Conservation (phyloP, 1,140 invertebrate species). For the Diabrotica virgifera region DNA sequence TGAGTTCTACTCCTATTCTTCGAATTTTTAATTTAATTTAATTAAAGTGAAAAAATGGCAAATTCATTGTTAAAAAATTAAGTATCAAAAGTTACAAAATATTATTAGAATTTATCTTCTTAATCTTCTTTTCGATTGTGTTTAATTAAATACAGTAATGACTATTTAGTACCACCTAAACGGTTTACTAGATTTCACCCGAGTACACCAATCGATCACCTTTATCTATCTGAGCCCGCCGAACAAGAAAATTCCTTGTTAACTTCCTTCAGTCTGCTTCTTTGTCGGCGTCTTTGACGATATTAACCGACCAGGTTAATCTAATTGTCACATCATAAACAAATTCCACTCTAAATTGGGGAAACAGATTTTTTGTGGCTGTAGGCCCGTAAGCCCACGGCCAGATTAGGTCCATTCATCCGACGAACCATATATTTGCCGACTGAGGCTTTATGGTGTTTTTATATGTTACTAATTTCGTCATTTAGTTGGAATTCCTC, state of each 20-base stretch:
- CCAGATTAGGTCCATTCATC: constrained; percentile 13
- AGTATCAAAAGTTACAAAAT: too few relatives aligned
- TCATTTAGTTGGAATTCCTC: constrained; percentile 16
- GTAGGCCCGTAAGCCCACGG: not conserved
- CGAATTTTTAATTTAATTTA: too few relatives aligned
- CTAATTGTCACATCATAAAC: constrained; percentile 45
- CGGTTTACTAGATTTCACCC: too few relatives aligned
- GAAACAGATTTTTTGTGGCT: constrained; percentile 28
- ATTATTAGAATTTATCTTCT: too few relatives aligned
- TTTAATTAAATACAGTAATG: too few relatives aligned
- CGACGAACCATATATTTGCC: constrained; percentile 20
- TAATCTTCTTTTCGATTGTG: too few relatives aligned
- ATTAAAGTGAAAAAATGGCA: too few relatives aligned
- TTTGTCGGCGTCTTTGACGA: constrained; percentile 36
- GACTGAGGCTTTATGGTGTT: constrained; percentile 9
- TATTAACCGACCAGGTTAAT: constrained; percentile 32
- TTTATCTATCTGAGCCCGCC: not conserved
- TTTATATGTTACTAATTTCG: constrained; percentile 18
- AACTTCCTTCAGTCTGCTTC: constrained; percentile 28
- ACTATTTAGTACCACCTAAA: too few relatives aligned
- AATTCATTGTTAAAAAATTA: too few relatives aligned
- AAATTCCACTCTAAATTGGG: constrained; percentile 38
- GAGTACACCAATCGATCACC: not conserved
- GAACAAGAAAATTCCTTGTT: constrained; percentile 31
- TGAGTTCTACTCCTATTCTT: too few relatives aligned